Conservation (phyloP, 64 coral and sea anemone genomes). For the Catalaphyllia jardinei region DNA sequence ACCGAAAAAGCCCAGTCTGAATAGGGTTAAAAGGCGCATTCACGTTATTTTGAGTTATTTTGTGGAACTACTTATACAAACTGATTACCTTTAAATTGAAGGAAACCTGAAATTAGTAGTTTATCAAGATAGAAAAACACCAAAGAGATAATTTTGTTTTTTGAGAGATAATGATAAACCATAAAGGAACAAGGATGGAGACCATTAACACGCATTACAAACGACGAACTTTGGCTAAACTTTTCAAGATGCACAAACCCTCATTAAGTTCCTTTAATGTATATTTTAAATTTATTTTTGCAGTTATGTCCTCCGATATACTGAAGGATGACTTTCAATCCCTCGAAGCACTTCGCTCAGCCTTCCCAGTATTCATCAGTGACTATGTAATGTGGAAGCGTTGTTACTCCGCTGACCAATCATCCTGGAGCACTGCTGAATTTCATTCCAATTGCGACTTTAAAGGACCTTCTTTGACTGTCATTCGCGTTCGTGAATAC, state of each 20-base stretch:
- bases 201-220: too few species aligned
- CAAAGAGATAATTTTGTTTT: too few species aligned
- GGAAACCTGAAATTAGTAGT: too few species aligned
- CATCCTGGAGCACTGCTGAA: conserved; percentile 22
- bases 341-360: conserved; percentile 5
- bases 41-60: too few species aligned
- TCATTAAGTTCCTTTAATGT: background rate
- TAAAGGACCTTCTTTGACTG: conserved; percentile 70
- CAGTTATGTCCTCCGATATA: conserved; percentile 50
- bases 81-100: too few species aligned
- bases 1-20: too few species aligned
- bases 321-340: conserved; percentile 28
- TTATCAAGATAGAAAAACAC: too few species aligned
- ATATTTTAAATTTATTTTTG: background rate
- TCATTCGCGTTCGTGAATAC: conserved; percentile 40
- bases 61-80: too few species aligned
- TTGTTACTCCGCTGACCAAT: conserved; percentile 49
- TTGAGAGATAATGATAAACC: too few species aligned
- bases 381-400: conserved; percentile 40
- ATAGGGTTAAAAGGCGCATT: too few species aligned
- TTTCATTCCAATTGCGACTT: conserved; percentile 79
- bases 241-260: background rate
- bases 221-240: too few species aligned
- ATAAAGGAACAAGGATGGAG: too few species aligned
- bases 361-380: conserved; percentile 4